Evolutionary conservation across 2,888 invertebrate species (phyloP).

Genomic region (Meandrusa payeni): DNA sequence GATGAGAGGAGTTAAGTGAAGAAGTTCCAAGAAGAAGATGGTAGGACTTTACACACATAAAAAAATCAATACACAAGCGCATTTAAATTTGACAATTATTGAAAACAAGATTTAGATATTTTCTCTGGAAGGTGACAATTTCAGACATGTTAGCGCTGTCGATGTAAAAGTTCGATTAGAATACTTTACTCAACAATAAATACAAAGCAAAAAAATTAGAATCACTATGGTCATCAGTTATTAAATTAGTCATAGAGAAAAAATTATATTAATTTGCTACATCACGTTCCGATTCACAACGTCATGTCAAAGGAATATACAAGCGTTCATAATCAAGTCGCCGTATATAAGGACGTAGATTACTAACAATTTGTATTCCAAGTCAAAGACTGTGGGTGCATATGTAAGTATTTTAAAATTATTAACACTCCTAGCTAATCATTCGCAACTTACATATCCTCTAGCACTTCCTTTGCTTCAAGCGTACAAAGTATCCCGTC

Average conservation of each 20-base stretch:
- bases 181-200: slow-evolving; percentile 1
- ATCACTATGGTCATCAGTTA: slow-evolving; percentile 1
- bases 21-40: too few species aligned
- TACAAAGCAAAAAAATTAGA: slow-evolving; percentile 1
- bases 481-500: too few species aligned
- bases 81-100: too few species aligned
- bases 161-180: neutral
- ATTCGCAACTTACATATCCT: too few species aligned
- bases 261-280: slow-evolving; percentile 22
- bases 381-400: slow-evolving; percentile 11
- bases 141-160: too few species aligned
- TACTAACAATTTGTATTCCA: neutral
- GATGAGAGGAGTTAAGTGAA: too few species aligned
- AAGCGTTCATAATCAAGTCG: slow-evolving; percentile 7
- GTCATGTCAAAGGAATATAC: slow-evolving; percentile 4
- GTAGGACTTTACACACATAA: too few species aligned
- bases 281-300: slow-evolving; percentile 13
- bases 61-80: too few species aligned
- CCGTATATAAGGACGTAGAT: slow-evolving; percentile 7
- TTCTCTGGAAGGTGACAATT: too few species aligned
- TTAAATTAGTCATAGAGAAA: slow-evolving; percentile 8
- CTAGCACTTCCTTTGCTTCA: too few species aligned
- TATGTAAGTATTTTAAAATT: slow-evolving; percentile 1
- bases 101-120: too few species aligned
- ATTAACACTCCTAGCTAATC: too few species aligned